Conservation (phyloP, 2,113 vertebrate genomes). For the Aythya baeri region DNA sequence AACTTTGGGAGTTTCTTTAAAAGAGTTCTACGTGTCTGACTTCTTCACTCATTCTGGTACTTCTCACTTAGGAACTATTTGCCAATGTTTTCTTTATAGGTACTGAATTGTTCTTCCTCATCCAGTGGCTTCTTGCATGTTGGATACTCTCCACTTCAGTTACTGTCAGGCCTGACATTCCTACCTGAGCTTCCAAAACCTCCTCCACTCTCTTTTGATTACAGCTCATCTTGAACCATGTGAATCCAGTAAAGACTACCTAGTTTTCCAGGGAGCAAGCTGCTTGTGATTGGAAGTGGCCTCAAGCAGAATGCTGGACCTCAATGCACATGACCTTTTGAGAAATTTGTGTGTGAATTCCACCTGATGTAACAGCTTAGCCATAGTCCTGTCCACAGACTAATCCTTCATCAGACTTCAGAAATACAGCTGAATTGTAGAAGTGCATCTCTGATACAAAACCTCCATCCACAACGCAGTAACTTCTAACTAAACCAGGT, state of each 20-base stretch:
- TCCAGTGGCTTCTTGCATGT: not conserved
- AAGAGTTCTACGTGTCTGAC: not conserved
- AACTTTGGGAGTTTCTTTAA: not conserved
- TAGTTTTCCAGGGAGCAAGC: not conserved
- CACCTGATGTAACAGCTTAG: not conserved
- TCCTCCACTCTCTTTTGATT: not conserved
- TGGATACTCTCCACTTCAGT: not conserved
- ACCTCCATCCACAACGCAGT: not conserved
- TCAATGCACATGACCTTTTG: not conserved
- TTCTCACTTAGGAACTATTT: not conserved
- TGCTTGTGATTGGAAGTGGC: not conserved
- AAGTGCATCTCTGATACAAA: not conserved
- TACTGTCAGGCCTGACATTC: conserved; percentile 19
- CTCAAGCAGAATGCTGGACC: not conserved
- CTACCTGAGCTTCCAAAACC: not conserved
- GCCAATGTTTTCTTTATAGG: not conserved
- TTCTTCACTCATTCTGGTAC: not conserved
- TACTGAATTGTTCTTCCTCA: not conserved
- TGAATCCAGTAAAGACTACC: not conserved
- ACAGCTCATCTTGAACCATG: not conserved
- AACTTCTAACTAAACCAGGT: not conserved
- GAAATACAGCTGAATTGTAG: not conserved
- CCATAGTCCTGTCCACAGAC: not conserved
- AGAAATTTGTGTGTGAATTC: not conserved
- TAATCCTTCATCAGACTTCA: not conserved